Evolutionary conservation across 2,113 vertebrate species (phyloP).

Genomic region (Pelecanus crispus): DNA sequence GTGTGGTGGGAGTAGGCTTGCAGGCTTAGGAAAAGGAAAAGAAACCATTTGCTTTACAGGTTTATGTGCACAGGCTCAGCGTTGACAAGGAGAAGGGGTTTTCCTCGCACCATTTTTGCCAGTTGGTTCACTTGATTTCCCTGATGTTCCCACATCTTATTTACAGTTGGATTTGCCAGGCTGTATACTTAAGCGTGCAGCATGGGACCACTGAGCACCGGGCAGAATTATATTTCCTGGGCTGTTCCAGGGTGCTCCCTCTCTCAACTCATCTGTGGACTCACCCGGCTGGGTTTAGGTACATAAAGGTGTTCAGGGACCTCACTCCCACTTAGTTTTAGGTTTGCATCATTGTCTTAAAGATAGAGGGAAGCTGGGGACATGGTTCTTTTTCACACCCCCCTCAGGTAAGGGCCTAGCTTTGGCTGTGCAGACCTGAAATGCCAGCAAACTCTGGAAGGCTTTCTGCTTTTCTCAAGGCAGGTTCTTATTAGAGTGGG

Average conservation of each 20-base stretch:
- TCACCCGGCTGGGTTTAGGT: not conserved
- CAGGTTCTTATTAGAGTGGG: not conserved
- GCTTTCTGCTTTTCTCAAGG: not conserved
- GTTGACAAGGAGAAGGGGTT: not conserved
- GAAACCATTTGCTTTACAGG: not conserved
- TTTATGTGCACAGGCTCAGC: not conserved
- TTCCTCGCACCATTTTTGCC: not conserved
- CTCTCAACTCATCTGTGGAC: not conserved
- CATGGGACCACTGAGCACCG: not conserved
- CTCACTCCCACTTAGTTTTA: not conserved
- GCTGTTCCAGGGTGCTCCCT: not conserved
- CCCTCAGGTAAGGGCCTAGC: not conserved
- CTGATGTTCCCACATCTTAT: not conserved
- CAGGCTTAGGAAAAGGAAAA: not conserved
- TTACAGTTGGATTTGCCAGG: not conserved
- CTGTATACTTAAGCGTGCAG: not conserved
- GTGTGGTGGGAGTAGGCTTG: not conserved
- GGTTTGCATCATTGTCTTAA: not conserved
- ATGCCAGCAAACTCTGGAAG: not conserved
- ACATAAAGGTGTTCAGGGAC: not conserved
- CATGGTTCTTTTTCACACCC: not conserved
- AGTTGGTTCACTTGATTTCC: not conserved
- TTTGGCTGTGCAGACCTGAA: not conserved
- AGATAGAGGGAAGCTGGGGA: not conserved
- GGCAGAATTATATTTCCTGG: not conserved